Base-by-base conservation (phyloP, 2,797 vertebrate species). In the Hapalemur alaotrensis region DNA sequence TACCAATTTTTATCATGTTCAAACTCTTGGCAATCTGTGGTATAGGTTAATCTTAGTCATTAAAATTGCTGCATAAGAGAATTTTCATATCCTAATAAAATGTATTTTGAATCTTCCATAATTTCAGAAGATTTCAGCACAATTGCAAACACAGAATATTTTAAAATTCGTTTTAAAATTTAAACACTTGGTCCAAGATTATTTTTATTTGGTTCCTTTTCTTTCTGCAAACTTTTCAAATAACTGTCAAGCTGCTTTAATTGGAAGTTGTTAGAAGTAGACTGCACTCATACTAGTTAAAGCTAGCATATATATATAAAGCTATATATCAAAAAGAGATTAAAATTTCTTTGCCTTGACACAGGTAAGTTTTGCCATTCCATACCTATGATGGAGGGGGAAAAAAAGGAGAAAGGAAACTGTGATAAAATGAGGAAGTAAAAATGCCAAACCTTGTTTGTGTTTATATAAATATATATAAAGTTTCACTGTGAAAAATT, bases 141-240 rank as follows among this genome's bases (percentile, higher is more conserved):
- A 82, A 43, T 59, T 79, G 1, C 12, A 93, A 73, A 30, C 72
- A 28, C 0, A 69, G 32, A 69, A 20, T 35, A 57, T 72, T 95
- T 96, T 28, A 41, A 87, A 86, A 80, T 81, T 32, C 7, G 69
- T 28, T 61, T 75, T 85, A 91, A 90, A 67, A 59, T 89, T 72
- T 93, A 89, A 91, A 72, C 32, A 81, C 20, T 13, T 57, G 14
- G 81, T 48, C 13, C 5, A 63, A 75, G 20, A 48, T 82, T 63
- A 86, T 23, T 89, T 89, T 92, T 81, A 17, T 18, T 91, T 79
- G 28, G 32, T 85, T 93, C 81, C 50, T 46, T 46, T 81, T 22
- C 20, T 95, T 80, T 80, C 3, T 78, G 89, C 22, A 4, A 88
- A 95, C 38, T 97, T 98, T 97, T 98, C 63, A 97, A 95, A 96